These are phyloP conservation scores for Cyclopterus lumpus DNA, from an alignment of 2,797 vertebrate genomes.

Conservation along the genomic window DNA sequence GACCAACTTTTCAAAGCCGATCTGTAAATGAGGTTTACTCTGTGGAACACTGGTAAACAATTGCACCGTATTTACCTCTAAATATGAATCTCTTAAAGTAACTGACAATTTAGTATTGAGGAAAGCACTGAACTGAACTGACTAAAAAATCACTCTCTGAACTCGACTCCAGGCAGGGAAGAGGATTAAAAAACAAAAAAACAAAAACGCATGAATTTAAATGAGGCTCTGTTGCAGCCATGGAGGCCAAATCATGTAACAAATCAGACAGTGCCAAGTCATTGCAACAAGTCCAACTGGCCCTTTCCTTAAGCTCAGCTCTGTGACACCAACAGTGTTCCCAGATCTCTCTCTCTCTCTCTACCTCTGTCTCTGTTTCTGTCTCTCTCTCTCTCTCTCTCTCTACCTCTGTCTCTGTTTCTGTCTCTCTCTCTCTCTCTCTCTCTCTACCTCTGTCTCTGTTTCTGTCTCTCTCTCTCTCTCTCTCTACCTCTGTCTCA, in stretches of 20 bases:
- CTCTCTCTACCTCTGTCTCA: not conserved
- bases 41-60: not conserved
- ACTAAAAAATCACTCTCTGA: slow-evolving; percentile 15
- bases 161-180: slow-evolving; percentile 18
- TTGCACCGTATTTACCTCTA: not conserved
- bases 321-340: slow-evolving; percentile 62
- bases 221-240: slow-evolving; percentile 63
- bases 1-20: not conserved
- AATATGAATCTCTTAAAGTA: not conserved
- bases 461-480: not conserved
- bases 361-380: slow-evolving; percentile 5
- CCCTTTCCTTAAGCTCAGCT: slow-evolving; percentile 58
- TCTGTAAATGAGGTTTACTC: not conserved
- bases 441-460: slow-evolving; percentile 40
- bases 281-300: slow-evolving; percentile 69
- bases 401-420: slow-evolving; percentile 11
- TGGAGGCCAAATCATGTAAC: slow-evolving; percentile 67
- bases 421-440: slow-evolving; percentile 23
- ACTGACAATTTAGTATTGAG: not conserved
- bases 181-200: slow-evolving; percentile 1
- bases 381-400: not conserved
- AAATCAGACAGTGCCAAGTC: slow-evolving; percentile 69
- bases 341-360: slow-evolving; percentile 40
- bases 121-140: slow-evolving; percentile 25
- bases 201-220: slow-evolving; percentile 64